Percentiles rank a stretch among this genome's conserved stretches.
phyloP scores from a whole-genome alignment of 2,113 vertebrate genomes.

The Ginglymostoma cirratum region DNA sequence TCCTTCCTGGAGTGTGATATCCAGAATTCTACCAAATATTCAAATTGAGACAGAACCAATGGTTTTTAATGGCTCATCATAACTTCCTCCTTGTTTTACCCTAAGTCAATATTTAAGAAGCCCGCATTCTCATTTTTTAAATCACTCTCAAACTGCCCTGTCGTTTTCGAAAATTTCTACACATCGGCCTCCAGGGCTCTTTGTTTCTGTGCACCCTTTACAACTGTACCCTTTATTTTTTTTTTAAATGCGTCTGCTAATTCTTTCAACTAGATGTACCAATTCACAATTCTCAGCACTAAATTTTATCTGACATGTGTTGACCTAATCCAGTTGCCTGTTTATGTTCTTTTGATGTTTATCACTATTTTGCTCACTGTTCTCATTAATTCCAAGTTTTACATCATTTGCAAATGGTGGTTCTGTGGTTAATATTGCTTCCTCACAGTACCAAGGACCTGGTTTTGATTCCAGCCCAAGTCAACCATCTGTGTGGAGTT shows the following conservation, averaged over 20 bases:
- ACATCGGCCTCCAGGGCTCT: neutral
- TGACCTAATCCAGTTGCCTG: no score
- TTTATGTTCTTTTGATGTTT: no score
- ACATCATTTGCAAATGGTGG: no score
- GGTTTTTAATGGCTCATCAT: neutral
- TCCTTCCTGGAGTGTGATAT: neutral
- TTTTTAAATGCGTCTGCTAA: neutral
- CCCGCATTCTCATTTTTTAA: neutral
- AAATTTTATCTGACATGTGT: no score
- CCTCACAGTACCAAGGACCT: no score
- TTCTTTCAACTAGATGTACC: neutral
- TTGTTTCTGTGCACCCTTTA: neutral
- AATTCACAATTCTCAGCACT: no score
- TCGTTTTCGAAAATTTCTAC: neutral
- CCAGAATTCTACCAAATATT: neutral
- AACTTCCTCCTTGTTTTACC: neutral
- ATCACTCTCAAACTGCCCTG: neutral
- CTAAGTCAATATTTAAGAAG: neutral
- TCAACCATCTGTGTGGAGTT: no score
- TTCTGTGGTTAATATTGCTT: no score
- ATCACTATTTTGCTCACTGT: no score
- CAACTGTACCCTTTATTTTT: neutral
- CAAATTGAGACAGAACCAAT: neutral
- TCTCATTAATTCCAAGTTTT: no score
- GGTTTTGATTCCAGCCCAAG: no score